Base-by-base conservation (phyloP, 1,140 invertebrate species). In the Philopotamus ludificatus region DNA sequence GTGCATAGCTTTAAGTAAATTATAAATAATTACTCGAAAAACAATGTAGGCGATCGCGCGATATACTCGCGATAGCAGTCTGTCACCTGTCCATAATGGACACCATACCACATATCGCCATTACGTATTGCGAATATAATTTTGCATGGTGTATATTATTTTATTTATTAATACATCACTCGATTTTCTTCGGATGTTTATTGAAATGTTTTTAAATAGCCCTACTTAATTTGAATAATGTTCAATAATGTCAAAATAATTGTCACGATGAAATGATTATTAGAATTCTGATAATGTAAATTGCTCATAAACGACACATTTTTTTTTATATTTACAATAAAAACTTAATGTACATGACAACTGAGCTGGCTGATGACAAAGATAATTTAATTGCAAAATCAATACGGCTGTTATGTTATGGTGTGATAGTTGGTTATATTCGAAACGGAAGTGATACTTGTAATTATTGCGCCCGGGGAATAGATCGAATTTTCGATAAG, bases 331-430 rank as follows among this genome's bases (percentile, higher is more conserved):
- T 16, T 16, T 49, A 21, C 45, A 49, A 21, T 49, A 15, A 60
- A 60, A 60, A 60, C 21, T 18, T 60, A 60, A 60, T 60, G 57
- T 41, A 60, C 42, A 60, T 20, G 44, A 60, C 57, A 60, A 45
- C 57, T 60, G 42, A 60, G 47, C 42, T 12, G 3, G 21, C 57
- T 22, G 57, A 60, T 60, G 57, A 60, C 21, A 60, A 60, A 60
- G 57, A 60, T 60, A 60, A 60, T 60, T 60, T 60, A 47, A 60
- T 60, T 60, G 57, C 57, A 60, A 60, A 60, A 60, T 60, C 57
- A 44, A 60, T 60, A 60, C 57, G 25, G 15, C 20, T 10, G 41
- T 60, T 15, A 22, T 60, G 57, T 60, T 47, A 60, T 60, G 42
- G 9, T 47, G 41, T 47, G 41, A 47, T 26, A 47, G 41, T 60